Evolutionary conservation across 2,113 vertebrate species (phyloP).

Genomic region (Oncorhynchus clarkii): DNA sequence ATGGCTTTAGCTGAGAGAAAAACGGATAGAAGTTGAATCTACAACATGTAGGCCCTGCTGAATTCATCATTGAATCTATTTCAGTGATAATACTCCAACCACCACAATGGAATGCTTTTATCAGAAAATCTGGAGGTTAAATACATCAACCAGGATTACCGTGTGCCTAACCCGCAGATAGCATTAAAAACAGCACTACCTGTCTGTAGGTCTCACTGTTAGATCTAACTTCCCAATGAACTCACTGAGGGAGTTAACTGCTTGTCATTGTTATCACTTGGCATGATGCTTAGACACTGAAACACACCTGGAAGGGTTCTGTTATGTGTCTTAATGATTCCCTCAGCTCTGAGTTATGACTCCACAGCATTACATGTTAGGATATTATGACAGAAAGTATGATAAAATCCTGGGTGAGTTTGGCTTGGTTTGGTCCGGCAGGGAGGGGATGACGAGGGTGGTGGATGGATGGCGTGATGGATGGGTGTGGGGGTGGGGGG

Average conservation of each 20-base stretch:
- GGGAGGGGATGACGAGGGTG: constrained; percentile 37
- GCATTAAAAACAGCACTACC: background rate
- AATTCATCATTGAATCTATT: constrained; percentile 1
- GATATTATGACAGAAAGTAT: background rate
- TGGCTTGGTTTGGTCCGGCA: constrained; percentile 4
- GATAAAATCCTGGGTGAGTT: background rate
- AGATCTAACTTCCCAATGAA: constrained; percentile 2
- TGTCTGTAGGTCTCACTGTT: background rate
- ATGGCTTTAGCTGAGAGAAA: background rate
- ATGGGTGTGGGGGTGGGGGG: constrained; percentile 30
- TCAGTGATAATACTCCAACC: constrained; percentile 23
- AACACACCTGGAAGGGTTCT: background rate
- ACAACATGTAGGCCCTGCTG: background rate
- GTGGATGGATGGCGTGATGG: constrained; percentile 53
- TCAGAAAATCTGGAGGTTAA: constrained; percentile 5
- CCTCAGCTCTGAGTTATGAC: background rate
- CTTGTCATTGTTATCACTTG: constrained; percentile 2
- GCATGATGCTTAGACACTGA: background rate
- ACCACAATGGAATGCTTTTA: constrained; percentile 27
- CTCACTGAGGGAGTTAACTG: background rate
- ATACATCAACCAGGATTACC: constrained; percentile 38
- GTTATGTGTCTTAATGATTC: background rate
- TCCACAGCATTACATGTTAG: background rate
- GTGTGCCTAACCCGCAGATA: constrained; percentile 19
- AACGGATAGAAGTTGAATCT: background rate